Evolutionary conservation across 2,888 invertebrate species (phyloP).

Genomic region (Temnothorax ravouxi): DNA sequence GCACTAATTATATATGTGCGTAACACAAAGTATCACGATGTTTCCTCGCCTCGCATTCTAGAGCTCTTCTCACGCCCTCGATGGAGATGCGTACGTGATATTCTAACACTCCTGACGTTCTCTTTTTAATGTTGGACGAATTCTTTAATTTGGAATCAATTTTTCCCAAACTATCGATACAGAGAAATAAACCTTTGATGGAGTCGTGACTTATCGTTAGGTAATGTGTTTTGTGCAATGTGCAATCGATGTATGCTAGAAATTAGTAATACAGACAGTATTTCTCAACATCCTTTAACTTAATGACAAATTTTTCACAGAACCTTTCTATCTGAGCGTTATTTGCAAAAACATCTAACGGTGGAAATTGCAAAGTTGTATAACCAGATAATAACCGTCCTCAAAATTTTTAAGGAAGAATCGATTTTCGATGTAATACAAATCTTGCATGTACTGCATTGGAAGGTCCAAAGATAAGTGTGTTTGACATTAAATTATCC

Average conservation of each 20-base stretch:
- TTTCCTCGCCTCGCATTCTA: slow-evolving; percentile 13
- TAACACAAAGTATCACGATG: neutral
- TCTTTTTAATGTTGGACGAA: neutral
- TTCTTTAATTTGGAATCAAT: neutral
- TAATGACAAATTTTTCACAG: neutral
- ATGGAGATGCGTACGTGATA: neutral
- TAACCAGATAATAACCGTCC: neutral
- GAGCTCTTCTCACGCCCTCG: slow-evolving; percentile 6
- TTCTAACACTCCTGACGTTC: neutral
- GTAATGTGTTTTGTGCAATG: neutral
- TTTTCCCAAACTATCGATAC: neutral
- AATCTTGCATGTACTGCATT: neutral
- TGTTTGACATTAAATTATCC: slow-evolving; percentile 19
- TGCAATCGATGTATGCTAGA: neutral
- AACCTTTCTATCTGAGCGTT: neutral
- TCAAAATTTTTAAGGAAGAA: neutral
- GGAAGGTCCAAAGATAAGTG: slow-evolving; percentile 1
- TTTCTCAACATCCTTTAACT: neutral
- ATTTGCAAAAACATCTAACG: neutral
- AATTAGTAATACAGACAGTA: neutral
- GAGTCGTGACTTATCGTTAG: neutral
- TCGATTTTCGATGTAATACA: neutral
- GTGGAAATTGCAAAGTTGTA: neutral
- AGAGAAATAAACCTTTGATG: neutral
- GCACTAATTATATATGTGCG: slow-evolving; percentile 11